A percentile compares a stretch with the other conserved stretches of the same genome.
These are phyloP conservation scores for Torymus aiolomorphi DNA, from an alignment of 2,888 invertebrate species.

Conservation along the genomic window DNA sequence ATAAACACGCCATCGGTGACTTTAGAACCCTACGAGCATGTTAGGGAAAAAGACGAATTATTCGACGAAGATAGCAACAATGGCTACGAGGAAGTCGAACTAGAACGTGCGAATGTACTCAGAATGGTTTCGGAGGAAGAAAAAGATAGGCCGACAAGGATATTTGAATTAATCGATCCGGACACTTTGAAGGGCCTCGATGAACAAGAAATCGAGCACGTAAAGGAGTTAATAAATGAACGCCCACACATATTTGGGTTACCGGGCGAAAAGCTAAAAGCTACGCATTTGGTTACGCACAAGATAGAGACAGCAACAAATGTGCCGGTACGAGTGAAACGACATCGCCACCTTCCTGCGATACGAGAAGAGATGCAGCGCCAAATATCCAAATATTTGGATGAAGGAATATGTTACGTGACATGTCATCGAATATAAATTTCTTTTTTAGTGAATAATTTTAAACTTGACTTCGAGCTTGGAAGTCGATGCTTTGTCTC, in stretches of 20 bases:
- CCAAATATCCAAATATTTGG: not conserved
- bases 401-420: not conserved
- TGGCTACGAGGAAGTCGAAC: not conserved
- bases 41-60: not conserved
- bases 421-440: too few species aligned
- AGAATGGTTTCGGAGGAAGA: not conserved
- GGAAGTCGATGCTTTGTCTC: too few species aligned
- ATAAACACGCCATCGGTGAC: not conserved
- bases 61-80: too few species aligned
- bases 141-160: not conserved
- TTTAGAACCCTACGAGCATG: not conserved
- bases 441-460: too few species aligned
- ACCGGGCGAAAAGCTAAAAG: too few species aligned
- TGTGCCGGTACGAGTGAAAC: not conserved
- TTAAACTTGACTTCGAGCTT: too few species aligned
- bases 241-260: not conserved
- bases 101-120: not conserved
- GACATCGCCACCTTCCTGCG: not conserved
- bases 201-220: conserved; percentile 9
- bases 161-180: not conserved
- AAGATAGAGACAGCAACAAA: conserved; percentile 1
- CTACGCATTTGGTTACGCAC: conserved; percentile 7
- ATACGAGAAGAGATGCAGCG: not conserved
- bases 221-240: conserved; percentile 3
- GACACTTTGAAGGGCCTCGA: not conserved